Percentiles rank a stretch among this genome's conserved stretches.
These are phyloP conservation scores for Cyrtorhinus lividipennis DNA, from an alignment of 1,140 invertebrate species.

Conservation along the genomic window DNA sequence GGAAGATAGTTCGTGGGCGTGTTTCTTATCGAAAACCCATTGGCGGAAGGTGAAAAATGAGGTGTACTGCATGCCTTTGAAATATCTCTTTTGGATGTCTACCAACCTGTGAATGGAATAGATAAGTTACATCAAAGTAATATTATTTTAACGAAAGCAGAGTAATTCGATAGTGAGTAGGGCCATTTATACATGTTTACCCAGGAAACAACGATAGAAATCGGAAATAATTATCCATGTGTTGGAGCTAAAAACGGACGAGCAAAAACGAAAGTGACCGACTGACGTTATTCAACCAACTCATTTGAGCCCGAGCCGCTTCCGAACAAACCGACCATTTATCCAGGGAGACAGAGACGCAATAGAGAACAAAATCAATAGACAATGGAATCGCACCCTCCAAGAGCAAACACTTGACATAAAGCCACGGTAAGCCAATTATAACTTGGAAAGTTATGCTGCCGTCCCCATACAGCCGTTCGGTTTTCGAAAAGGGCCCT, in stretches of 20 bases:
- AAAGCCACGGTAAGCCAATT: not conserved
- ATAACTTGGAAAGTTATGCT: not conserved
- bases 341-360: not conserved
- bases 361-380: not conserved
- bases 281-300: too few relatives aligned
- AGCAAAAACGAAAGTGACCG: too few relatives aligned
- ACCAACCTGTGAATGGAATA: constrained; percentile 37
- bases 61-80: constrained; percentile 39
- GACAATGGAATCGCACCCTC: not conserved
- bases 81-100: constrained; percentile 40
- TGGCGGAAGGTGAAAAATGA: constrained; percentile 45
- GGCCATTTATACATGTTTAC: too few relatives aligned
- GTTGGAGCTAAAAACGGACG: too few relatives aligned
- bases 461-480: too few relatives aligned
- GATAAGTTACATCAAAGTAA: not conserved
- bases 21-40: constrained; percentile 44
- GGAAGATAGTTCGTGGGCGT: constrained; percentile 35
- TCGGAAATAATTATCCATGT: too few relatives aligned
- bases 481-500: too few relatives aligned
- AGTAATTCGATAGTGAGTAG: too few relatives aligned
- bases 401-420: not conserved
- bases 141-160: not conserved
- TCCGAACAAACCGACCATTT: not conserved
- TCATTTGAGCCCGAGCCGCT: not conserved
- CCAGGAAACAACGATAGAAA: too few relatives aligned